A percentile compares a stretch with the other conserved stretches of the same genome.
Evolutionary conservation across 2,888 invertebrate genomes (phyloP).

Genomic region (Clivina fossor): DNA sequence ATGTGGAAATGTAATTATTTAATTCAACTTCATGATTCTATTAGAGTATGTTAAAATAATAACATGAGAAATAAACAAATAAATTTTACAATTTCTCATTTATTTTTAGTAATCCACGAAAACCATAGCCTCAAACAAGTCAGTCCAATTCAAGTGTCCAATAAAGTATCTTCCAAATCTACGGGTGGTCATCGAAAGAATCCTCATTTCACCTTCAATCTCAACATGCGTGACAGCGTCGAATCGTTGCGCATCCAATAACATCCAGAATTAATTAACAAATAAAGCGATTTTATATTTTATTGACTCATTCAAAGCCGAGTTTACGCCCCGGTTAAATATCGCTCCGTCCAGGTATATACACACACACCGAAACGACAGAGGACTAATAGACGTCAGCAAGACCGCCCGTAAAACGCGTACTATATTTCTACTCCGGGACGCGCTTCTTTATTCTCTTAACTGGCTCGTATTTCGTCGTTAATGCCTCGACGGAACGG

Average conservation of each 20-base stretch:
- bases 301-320: slow-evolving; percentile 48
- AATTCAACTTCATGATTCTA: too few relatives aligned
- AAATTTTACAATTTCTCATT: too few relatives aligned
- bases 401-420: slow-evolving; percentile 50
- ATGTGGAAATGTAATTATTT: too few relatives aligned
- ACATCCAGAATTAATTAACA: slow-evolving; percentile 52
- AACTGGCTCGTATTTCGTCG: slow-evolving; percentile 53
- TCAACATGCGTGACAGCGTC: too few relatives aligned
- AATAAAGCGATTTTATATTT: slow-evolving; percentile 52
- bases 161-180: too few relatives aligned
- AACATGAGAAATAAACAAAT: too few relatives aligned
- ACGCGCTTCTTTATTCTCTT: slow-evolving; percentile 53
- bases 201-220: too few relatives aligned
- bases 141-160: too few relatives aligned
- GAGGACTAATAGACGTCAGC: slow-evolving; percentile 50
- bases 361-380: background rate
- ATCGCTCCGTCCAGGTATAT: slow-evolving; percentile 1
- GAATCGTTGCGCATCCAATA: slow-evolving; percentile 47
- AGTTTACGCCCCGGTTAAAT: slow-evolving; percentile 38
- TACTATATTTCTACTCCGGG: slow-evolving; percentile 48
- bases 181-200: too few relatives aligned
- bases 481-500: slow-evolving; percentile 51
- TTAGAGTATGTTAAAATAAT: too few relatives aligned
- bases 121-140: too few relatives aligned
- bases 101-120: too few relatives aligned